Conservation (phyloP, 2,113 vertebrate genomes). For the Chaenocephalus aceratus region DNA sequence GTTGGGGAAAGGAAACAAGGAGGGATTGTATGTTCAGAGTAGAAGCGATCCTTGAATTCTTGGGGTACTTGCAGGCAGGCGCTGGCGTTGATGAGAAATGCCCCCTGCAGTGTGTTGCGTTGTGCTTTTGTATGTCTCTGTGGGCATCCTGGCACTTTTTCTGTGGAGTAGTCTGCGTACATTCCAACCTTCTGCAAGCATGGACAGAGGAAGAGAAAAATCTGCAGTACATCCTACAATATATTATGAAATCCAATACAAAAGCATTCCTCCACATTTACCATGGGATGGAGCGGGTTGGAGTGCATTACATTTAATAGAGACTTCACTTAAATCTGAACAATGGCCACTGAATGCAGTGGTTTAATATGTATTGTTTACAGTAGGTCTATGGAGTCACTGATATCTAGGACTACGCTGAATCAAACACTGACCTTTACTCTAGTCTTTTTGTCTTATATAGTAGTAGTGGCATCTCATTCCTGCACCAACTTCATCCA, state of each 20-base stretch:
- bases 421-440: conserved; percentile 5
- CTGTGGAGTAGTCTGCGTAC: conserved; percentile 55
- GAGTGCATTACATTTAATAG: not conserved
- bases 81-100: conserved; percentile 45
- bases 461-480: conserved; percentile 14
- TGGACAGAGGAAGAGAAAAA: not conserved
- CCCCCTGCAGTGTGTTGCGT: conserved; percentile 40
- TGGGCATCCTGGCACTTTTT: conserved; percentile 50
- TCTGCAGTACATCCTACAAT: conserved; percentile 9
- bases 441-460: not conserved
- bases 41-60: conserved; percentile 32
- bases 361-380: not conserved
- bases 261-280: not conserved
- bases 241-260: not conserved
- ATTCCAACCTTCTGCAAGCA: conserved; percentile 45
- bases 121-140: conserved; percentile 57
- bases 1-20: not conserved
- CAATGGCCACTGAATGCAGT: not conserved
- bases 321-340: not conserved
- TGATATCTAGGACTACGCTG: not conserved
- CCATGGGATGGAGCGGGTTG: not conserved
- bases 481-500: conserved; percentile 49
- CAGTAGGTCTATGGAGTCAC: not conserved
- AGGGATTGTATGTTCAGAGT: conserved; percentile 27
- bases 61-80: conserved; percentile 47